Conservation (phyloP, 2,888 invertebrate species). For the Xylocampa areola region DNA sequence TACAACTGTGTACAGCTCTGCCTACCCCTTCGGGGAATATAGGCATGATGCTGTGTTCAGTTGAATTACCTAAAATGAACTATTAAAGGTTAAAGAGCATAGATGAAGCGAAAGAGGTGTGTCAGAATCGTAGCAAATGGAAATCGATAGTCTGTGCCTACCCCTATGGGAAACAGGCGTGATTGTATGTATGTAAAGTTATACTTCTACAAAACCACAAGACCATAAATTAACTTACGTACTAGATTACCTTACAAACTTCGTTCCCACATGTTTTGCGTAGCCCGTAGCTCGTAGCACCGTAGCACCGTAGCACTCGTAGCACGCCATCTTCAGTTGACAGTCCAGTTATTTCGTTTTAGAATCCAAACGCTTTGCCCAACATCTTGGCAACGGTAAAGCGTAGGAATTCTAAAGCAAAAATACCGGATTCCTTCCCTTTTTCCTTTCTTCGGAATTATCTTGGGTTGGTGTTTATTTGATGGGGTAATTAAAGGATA, state of each 20-base stretch:
- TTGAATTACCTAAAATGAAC: too few relatives aligned
- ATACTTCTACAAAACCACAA: not conserved
- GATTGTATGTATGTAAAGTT: too few relatives aligned
- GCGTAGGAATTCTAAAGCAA: slow-evolving; percentile 98
- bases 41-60: too few relatives aligned
- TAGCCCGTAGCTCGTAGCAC: slow-evolving; percentile 48
- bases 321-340: slow-evolving; percentile 51
- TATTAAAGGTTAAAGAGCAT: too few relatives aligned
- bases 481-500: slow-evolving; percentile 20
- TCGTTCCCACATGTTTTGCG: slow-evolving; percentile 47
- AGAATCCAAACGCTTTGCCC: slow-evolving; percentile 99
- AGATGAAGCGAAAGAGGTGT: too few relatives aligned
- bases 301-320: slow-evolving; percentile 55
- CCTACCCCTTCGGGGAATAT: too few relatives aligned
- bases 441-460: slow-evolving; percentile 36
- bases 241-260: slow-evolving; percentile 11
- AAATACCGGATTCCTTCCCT: slow-evolving; percentile 73
- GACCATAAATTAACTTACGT: slow-evolving; percentile 3
- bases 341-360: slow-evolving; percentile 92
- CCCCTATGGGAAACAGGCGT: too few relatives aligned
- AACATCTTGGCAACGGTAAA: slow-evolving; percentile 94
- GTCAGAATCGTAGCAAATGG: too few relatives aligned
- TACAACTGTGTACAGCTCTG: too few relatives aligned
- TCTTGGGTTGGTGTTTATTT: slow-evolving; percentile 10
- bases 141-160: too few relatives aligned